Evolutionary conservation across 1,140 invertebrate species (phyloP).

Genomic region (Leptonema lineaticorne): DNA sequence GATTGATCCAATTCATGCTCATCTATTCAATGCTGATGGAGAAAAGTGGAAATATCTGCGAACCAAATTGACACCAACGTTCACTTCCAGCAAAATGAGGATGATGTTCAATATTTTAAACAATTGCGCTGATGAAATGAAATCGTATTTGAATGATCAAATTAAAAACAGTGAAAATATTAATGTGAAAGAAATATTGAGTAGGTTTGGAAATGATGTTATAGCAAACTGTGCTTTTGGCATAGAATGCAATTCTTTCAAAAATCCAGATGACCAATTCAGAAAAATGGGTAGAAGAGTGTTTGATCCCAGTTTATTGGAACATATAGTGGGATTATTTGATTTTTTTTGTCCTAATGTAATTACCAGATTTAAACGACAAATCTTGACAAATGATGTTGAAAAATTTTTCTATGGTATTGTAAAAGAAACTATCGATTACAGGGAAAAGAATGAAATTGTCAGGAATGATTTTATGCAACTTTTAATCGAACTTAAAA

Average conservation of each 20-base stretch:
- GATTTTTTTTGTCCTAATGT: constrained; percentile 36
- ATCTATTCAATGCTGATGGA: constrained; percentile 51
- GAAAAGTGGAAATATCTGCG: constrained; percentile 59
- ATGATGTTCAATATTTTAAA: constrained; percentile 53
- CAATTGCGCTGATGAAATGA: constrained; percentile 46
- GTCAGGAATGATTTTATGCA: constrained; percentile 59
- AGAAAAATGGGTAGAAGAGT: constrained; percentile 43
- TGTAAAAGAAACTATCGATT: constrained; percentile 52
- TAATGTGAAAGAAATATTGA: constrained; percentile 48
- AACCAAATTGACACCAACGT: constrained; percentile 57
- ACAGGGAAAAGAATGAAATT: constrained; percentile 45
- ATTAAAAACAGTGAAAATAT: constrained; percentile 50
- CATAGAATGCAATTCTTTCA: constrained; percentile 44
- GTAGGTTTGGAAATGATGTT: constrained; percentile 43
- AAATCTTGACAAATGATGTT: constrained; percentile 43
- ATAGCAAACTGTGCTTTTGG: constrained; percentile 49
- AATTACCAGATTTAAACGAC: constrained; percentile 26
- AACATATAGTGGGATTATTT: constrained; percentile 27
- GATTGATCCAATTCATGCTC: constrained; percentile 52
- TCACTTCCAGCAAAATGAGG: constrained; percentile 62
- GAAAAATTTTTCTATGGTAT: constrained; percentile 56
- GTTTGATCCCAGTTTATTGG: constrained; percentile 26
- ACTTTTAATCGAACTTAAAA: constrained; percentile 46
- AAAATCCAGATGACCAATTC: constrained; percentile 43
- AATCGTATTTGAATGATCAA: constrained; percentile 45